Conservation (phyloP, 2,113 vertebrate species). For the Tetraodon nigroviridis region DNA sequence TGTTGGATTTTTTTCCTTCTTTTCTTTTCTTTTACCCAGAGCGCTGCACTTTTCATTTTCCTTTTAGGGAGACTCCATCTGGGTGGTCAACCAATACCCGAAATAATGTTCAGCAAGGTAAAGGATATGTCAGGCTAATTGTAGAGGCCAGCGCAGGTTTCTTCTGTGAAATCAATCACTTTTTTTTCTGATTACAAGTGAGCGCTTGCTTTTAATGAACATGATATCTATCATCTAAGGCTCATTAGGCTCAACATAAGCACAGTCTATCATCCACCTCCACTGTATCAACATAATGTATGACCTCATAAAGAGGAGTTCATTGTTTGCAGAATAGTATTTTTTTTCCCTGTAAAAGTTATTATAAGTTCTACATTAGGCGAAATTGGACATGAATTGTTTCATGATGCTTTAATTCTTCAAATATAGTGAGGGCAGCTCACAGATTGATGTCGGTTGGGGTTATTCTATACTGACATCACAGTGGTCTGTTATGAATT, state of each 20-base stretch:
- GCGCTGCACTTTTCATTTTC: constrained; percentile 5
- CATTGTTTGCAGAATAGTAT: constrained; percentile 29
- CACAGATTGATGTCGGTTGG: too few species aligned
- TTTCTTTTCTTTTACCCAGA: constrained; percentile 3
- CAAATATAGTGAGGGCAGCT: too few species aligned
- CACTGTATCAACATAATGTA: constrained; percentile 46
- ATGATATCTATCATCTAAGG: constrained; percentile 66
- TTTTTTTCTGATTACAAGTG: constrained; percentile 33
- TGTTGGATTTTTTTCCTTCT: neutral
- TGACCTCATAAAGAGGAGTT: constrained; percentile 31
- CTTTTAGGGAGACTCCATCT: constrained; percentile 5
- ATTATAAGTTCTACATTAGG: constrained; percentile 25
- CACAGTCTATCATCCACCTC: constrained; percentile 55
- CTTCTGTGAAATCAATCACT: constrained; percentile 44
- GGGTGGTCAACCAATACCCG: constrained; percentile 20
- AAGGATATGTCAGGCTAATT: constrained; percentile 30
- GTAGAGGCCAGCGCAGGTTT: constrained; percentile 42
- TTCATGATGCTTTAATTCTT: neutral
- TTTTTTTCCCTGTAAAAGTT: constrained; percentile 18
- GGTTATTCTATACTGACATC: too few species aligned
- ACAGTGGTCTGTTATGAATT: neutral
- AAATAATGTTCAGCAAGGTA: constrained; percentile 42
- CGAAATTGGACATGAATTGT: constrained; percentile 2
- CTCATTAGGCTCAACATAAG: constrained; percentile 61
- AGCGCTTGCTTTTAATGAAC: constrained; percentile 59